These are phyloP conservation scores for Capitulum mitella DNA, from an alignment of 2,888 invertebrate genomes.

Conservation along the genomic window DNA sequence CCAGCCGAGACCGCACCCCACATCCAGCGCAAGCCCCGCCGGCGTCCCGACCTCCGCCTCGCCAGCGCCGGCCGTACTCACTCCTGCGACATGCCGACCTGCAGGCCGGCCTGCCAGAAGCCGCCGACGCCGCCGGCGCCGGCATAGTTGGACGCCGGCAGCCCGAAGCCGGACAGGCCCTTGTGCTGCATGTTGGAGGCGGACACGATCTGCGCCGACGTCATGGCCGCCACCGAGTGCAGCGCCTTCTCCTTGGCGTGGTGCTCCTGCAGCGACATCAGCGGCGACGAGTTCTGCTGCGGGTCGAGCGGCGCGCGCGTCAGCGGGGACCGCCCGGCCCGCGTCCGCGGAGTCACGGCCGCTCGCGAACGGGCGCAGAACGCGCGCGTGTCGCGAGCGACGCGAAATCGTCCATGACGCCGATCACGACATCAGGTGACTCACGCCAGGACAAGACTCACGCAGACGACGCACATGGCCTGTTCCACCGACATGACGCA, in stretches of 20 bases:
- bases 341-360: too few relatives aligned
- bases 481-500: too few relatives aligned
- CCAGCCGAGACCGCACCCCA: too few relatives aligned
- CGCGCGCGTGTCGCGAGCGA: too few relatives aligned
- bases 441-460: too few relatives aligned
- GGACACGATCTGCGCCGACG: slow-evolving; percentile 94
- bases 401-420: too few relatives aligned
- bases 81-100: slow-evolving; percentile 93
- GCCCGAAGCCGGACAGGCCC: slow-evolving; percentile 26
- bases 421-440: too few relatives aligned
- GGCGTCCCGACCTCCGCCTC: too few relatives aligned
- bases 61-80: slow-evolving; percentile 52
- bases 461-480: too few relatives aligned
- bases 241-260: slow-evolving; percentile 92
- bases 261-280: slow-evolving; percentile 61
- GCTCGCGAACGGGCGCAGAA: too few relatives aligned
- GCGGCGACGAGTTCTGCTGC: neutral
- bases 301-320: neutral
- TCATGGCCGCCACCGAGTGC: slow-evolving; percentile 93
- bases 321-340: too few relatives aligned
- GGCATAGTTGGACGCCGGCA: slow-evolving; percentile 33
- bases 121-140: slow-evolving; percentile 36
- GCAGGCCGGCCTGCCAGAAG: slow-evolving; percentile 92
- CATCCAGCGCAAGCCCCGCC: too few relatives aligned
- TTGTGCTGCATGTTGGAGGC: slow-evolving; percentile 63